Evolutionary conservation across 64 coral and sea anemone genomes (phyloP).

Genomic region (Montipora foliosa): DNA sequence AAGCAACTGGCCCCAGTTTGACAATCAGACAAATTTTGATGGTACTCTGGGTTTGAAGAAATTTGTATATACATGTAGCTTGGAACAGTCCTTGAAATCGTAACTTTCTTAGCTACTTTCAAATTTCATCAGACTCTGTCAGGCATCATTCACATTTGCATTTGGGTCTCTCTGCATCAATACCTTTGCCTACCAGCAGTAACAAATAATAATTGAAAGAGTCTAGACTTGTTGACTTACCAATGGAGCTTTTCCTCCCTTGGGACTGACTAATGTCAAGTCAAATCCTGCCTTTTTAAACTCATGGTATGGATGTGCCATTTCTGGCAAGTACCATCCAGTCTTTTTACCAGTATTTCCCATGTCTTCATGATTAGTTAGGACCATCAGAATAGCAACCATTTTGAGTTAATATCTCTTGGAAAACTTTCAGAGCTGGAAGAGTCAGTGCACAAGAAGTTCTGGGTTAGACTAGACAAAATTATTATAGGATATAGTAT

Average conservation of each 20-base stretch:
- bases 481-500: neutral
- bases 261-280: conserved; percentile 80
- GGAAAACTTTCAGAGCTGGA: neutral
- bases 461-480: neutral
- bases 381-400: conserved; percentile 85
- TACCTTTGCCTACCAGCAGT: no score
- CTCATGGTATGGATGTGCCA: conserved; percentile 88
- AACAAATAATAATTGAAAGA: no score
- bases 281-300: conserved; percentile 86
- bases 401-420: conserved; percentile 27
- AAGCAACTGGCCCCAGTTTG: no score
- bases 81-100: no score
- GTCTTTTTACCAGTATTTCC: conserved; percentile 79
- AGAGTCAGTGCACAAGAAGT: neutral
- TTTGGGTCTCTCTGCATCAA: no score
- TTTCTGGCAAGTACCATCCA: conserved; percentile 95
- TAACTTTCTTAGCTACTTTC: no score
- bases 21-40: no score
- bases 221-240: conserved; percentile 50
- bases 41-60: no score
- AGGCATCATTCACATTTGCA: no score
- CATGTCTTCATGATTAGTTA: conserved; percentile 86
- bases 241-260: conserved; percentile 93
- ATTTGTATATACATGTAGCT: no score
- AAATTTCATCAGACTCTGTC: no score